Conservation (phyloP, 2,797 vertebrate species). For the Epinephelus awoara region DNA sequence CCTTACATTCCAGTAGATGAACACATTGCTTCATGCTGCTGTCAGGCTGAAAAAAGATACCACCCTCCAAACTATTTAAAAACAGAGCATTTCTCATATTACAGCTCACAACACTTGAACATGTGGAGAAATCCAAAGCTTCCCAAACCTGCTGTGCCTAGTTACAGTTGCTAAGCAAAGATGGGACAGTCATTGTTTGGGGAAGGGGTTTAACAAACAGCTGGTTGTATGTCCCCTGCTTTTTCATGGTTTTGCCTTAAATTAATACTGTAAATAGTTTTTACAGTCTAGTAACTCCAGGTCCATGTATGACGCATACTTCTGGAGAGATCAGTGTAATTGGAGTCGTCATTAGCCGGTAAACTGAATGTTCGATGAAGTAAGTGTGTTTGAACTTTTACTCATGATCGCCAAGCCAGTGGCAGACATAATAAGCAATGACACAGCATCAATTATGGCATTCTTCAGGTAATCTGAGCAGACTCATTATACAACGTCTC, state of each 20-base stretch:
- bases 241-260: background rate
- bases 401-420: background rate
- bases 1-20: no score
- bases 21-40: background rate
- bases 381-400: background rate
- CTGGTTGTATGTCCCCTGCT: background rate
- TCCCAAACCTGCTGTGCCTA: no score
- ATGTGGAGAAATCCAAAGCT: no score
- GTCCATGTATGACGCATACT: background rate
- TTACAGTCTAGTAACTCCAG: background rate
- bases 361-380: background rate
- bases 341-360: constrained; percentile 13
- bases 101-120: background rate
- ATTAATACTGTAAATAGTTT: background rate
- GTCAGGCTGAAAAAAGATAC: background rate
- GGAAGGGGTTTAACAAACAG: no score
- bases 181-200: no score
- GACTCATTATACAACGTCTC: constrained; percentile 14
- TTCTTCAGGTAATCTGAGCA: constrained; percentile 32
- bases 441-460: constrained; percentile 4
- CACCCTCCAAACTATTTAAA: background rate
- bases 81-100: background rate
- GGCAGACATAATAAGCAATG: background rate
- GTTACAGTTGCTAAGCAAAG: no score
- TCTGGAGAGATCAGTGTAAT: constrained; percentile 12